Conservation (phyloP, 2,888 invertebrate species). For the Leptopilina drosophilae region DNA sequence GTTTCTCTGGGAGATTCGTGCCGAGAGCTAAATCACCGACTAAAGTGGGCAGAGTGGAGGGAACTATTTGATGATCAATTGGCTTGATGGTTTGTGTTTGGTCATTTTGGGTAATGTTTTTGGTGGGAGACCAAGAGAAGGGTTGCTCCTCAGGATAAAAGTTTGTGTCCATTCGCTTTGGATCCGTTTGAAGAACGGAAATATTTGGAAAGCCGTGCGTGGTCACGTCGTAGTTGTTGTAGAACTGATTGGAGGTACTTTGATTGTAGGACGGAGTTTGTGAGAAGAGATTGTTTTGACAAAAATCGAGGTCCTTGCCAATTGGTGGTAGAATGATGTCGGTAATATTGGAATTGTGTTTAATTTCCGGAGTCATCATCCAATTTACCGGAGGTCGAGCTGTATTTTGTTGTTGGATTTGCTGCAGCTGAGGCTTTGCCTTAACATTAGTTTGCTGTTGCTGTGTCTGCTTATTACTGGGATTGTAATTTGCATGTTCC, state of each 20-base stretch:
- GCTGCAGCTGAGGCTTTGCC: conserved; percentile 67
- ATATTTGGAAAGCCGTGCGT: conserved; percentile 72
- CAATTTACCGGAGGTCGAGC: conserved; percentile 80
- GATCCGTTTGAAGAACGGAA: conserved; percentile 69
- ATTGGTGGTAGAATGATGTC: conserved; percentile 78
- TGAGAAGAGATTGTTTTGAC: conserved; percentile 73
- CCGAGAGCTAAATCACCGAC: conserved; percentile 81
- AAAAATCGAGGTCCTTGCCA: conserved; percentile 75
- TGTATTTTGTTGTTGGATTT: conserved; percentile 67
- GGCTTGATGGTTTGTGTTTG: conserved; percentile 67
- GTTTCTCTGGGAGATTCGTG: conserved; percentile 72
- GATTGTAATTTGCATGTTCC: conserved; percentile 38
- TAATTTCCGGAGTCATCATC: conserved; percentile 81
- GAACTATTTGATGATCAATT: conserved; percentile 75
- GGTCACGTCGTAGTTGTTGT: conserved; percentile 73
- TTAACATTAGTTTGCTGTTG: conserved; percentile 54
- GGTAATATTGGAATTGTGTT: conserved; percentile 71
- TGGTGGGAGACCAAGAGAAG: conserved; percentile 80
- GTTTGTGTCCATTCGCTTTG: conserved; percentile 62
- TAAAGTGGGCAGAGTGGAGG: conserved; percentile 80
- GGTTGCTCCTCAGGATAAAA: conserved; percentile 77
- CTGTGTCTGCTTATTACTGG: conserved; percentile 47
- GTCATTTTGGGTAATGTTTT: conserved; percentile 76
- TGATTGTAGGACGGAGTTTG: conserved; percentile 73
- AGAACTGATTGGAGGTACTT: conserved; percentile 72